Evolutionary conservation across 2,797 vertebrate genomes (phyloP).

Genomic region (Streptopelia turtur): DNA sequence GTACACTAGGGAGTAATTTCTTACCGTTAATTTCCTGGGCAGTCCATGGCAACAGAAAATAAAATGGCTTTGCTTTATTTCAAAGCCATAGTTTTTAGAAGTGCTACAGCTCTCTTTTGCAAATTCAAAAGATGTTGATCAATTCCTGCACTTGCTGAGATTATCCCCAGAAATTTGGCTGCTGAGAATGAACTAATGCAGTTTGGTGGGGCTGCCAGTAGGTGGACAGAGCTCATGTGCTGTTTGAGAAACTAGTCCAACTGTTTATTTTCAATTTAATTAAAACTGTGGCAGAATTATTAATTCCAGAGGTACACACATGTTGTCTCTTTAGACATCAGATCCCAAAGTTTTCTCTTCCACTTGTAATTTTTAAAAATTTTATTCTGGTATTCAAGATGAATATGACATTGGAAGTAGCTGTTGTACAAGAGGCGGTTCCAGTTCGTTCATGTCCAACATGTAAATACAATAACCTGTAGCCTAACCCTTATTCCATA

Average conservation of each 20-base stretch:
- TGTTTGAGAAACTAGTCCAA: not conserved
- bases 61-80: slow-evolving; percentile 12
- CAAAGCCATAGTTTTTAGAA: not conserved
- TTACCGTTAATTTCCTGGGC: not conserved
- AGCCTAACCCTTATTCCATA: not conserved
- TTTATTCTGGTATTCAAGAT: not conserved
- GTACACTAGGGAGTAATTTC: not conserved
- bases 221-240: not conserved
- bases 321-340: not conserved
- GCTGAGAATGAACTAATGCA: not conserved
- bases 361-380: not conserved
- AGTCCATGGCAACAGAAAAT: not conserved
- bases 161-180: not conserved
- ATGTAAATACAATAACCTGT: not conserved
- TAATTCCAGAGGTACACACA: not conserved
- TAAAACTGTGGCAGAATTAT: not conserved
- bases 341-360: not conserved
- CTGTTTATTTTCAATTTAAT: not conserved
- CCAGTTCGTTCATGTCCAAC: not conserved
- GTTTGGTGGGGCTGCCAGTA: not conserved
- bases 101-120: not conserved
- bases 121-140: not conserved
- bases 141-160: not conserved
- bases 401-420: not conserved
- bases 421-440: not conserved